Evolutionary conservation across 1,140 invertebrate genomes (phyloP).

Genomic region (Bombus pyrosoma): DNA sequence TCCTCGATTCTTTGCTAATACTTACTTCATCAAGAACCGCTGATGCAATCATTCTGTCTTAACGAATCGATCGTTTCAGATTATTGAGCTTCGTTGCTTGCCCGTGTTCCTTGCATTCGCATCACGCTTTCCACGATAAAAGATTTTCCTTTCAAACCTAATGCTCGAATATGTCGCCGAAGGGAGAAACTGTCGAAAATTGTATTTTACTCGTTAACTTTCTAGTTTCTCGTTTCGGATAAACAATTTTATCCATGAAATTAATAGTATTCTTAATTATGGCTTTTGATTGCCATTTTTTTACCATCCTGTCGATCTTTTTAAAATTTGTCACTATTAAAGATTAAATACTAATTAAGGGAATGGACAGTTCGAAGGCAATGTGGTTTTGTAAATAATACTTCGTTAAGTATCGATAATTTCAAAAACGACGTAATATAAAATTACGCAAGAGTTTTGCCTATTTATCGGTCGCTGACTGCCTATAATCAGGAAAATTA

Average conservation of each 20-base stretch:
- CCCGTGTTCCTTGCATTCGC: constrained; percentile 26
- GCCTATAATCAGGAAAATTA: not conserved
- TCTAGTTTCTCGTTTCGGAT: no score
- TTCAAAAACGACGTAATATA: not conserved
- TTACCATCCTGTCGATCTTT: no score
- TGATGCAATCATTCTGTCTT: constrained; percentile 59
- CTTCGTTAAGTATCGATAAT: not conserved
- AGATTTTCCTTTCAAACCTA: not conserved
- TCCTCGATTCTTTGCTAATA: constrained; percentile 55
- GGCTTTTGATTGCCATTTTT: no score
- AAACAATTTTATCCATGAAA: no score
- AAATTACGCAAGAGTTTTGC: not conserved
- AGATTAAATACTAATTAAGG: not conserved
- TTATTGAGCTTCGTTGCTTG: constrained; percentile 36
- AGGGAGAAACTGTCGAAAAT: no score
- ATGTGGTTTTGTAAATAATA: not conserved
- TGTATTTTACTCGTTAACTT: no score
- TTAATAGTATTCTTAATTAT: no score
- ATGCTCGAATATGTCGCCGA: no score
- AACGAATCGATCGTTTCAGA: constrained; percentile 54
- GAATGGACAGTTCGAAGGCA: not conserved
- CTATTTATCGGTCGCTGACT: not conserved
- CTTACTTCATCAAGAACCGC: constrained; percentile 55
- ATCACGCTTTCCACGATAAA: constrained; percentile 24
- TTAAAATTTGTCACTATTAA: not conserved